Conservation (phyloP, 2,888 invertebrate genomes). For the Ferdinandea cuprea region DNA sequence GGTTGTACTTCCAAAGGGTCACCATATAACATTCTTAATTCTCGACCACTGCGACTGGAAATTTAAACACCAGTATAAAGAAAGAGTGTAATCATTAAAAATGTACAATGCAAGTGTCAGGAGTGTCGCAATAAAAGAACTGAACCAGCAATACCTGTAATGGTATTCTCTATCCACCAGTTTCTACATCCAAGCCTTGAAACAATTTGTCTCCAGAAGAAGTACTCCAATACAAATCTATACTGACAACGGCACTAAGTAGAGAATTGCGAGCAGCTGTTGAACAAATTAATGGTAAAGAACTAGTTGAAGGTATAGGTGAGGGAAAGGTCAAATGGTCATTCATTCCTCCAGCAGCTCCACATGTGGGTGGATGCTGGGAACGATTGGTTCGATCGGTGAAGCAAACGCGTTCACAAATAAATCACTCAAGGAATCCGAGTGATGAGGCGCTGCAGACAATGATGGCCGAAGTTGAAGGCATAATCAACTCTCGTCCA, state of each 20-base stretch:
- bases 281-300: conserved; percentile 24
- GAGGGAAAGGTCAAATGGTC: conserved; percentile 65
- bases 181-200: conserved; percentile 38
- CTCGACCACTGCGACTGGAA: background rate
- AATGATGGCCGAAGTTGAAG: conserved; percentile 60
- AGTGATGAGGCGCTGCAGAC: conserved; percentile 69
- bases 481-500: conserved; percentile 75
- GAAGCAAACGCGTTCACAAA: conserved; percentile 57
- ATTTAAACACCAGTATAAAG: background rate
- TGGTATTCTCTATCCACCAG: conserved; percentile 29
- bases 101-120: conserved; percentile 16
- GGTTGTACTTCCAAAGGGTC: conserved; percentile 12
- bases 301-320: conserved; percentile 39
- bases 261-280: conserved; percentile 17
- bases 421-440: conserved; percentile 57
- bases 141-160: background rate
- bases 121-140: conserved; percentile 2
- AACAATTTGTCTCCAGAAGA: conserved; percentile 37
- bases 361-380: conserved; percentile 74
- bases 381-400: conserved; percentile 42
- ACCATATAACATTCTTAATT: background rate
- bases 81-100: conserved; percentile 12
- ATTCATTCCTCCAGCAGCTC: conserved; percentile 74
- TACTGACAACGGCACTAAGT: conserved; percentile 38
- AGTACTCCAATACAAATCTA: conserved; percentile 43